Conservation (phyloP, 2,888 invertebrate genomes). For the Tetropium fuscum region DNA sequence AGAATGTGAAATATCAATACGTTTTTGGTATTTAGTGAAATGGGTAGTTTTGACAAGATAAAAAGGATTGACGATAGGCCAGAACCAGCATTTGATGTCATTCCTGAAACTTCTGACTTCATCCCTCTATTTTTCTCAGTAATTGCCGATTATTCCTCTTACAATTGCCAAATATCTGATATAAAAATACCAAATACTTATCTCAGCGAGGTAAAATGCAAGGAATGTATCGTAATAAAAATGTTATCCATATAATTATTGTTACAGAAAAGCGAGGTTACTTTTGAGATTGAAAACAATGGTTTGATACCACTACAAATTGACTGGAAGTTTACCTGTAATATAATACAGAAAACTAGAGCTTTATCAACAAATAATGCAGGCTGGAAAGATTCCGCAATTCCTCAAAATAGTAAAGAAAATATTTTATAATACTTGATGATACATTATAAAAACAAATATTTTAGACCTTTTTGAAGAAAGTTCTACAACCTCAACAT, state of each 20-base stretch:
- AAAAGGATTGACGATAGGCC: constrained; percentile 37
- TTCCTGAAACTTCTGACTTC: constrained; percentile 52
- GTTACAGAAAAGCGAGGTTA: constrained; percentile 47
- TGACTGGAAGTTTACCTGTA: constrained; percentile 46
- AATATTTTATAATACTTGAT: neutral
- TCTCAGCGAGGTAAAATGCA: constrained; percentile 66
- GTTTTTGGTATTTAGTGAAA: too few species aligned
- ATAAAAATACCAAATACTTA: constrained; percentile 69
- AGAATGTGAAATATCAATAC: too few species aligned
- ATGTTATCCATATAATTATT: constrained; percentile 27
- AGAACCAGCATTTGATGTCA: constrained; percentile 58
- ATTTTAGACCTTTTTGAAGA: neutral
- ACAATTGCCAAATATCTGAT: constrained; percentile 64
- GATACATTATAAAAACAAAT: too few species aligned
- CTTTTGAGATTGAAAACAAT: constrained; percentile 53
- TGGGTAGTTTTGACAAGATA: too few species aligned
- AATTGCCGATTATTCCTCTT: constrained; percentile 69
- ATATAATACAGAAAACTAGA: constrained; percentile 27
- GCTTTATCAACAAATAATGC: neutral
- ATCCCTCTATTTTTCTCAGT: constrained; percentile 69
- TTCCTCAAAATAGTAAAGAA: neutral
- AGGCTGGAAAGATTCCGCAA: neutral
- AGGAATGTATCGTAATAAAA: neutral
- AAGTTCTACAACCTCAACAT: constrained; percentile 27
- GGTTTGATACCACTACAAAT: constrained; percentile 52